phyloP scores from a whole-genome alignment of 2,888 invertebrate species.

The Clepsis dumicolana region DNA sequence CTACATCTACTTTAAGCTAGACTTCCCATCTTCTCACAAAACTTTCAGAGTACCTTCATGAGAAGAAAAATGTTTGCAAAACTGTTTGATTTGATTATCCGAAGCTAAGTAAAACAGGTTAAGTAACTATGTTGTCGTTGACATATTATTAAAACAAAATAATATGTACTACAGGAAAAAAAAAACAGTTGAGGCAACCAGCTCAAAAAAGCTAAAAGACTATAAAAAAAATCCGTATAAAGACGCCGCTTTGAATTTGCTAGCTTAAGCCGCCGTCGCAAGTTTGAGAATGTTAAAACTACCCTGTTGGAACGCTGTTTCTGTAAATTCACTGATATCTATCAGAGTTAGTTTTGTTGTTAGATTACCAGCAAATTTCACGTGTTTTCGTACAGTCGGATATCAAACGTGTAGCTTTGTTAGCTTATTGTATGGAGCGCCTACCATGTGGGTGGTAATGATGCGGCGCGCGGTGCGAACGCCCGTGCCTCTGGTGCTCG shows the following conservation, averaged over 20 bases:
- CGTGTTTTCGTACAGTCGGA: slow-evolving; percentile 42
- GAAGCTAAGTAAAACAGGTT: slow-evolving; percentile 73
- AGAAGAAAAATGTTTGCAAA: slow-evolving; percentile 87
- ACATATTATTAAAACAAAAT: slow-evolving; percentile 64
- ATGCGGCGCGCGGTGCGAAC: slow-evolving; percentile 81
- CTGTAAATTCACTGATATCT: slow-evolving; percentile 28
- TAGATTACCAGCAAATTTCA: slow-evolving; percentile 61
- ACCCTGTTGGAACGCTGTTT: neutral
- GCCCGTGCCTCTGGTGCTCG: slow-evolving; percentile 91
- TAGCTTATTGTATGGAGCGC: slow-evolving; percentile 52
- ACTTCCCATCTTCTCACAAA: slow-evolving; percentile 82
- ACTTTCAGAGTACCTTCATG: slow-evolving; percentile 83
- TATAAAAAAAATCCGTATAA: slow-evolving; percentile 16
- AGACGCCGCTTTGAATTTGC: slow-evolving; percentile 49
- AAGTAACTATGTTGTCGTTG: slow-evolving; percentile 60
- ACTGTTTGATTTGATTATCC: slow-evolving; percentile 75
- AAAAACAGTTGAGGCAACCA: slow-evolving; percentile 65
- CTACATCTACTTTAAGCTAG: slow-evolving; percentile 82
- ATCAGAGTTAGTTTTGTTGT: neutral
- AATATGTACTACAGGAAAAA: slow-evolving; percentile 72
- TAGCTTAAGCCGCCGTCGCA: slow-evolving; percentile 64
- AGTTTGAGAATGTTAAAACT: slow-evolving; percentile 24
- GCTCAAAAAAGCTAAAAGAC: slow-evolving; percentile 61
- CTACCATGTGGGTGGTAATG: slow-evolving; percentile 82
- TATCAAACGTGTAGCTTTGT: slow-evolving; percentile 31